A percentile compares a stretch with the other conserved stretches of the same genome.
Conservation (phyloP, 2,888 invertebrate genomes). For the Timema cristinae region DNA sequence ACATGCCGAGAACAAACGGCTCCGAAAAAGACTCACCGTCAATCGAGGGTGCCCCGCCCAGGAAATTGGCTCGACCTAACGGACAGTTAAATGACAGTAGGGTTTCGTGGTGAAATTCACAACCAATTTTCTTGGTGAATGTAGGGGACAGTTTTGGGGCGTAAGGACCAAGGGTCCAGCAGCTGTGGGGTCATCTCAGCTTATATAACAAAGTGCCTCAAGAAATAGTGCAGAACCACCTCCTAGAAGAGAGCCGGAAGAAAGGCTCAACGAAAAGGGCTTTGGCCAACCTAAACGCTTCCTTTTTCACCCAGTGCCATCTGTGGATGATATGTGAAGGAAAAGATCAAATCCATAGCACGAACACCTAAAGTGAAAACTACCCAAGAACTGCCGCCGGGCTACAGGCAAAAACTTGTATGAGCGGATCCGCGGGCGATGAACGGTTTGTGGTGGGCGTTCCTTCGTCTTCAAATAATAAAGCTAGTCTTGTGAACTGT, state of each 20-base stretch:
- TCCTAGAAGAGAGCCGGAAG: constrained; percentile 55
- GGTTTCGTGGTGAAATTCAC: neutral
- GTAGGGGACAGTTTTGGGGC: constrained; percentile 39
- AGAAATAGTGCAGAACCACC: constrained; percentile 28
- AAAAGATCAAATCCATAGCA: constrained; percentile 56
- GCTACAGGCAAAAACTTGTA: constrained; percentile 52
- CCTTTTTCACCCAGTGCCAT: neutral
- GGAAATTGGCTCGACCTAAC: constrained; percentile 27
- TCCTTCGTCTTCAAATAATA: constrained; percentile 30
- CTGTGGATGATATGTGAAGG: constrained; percentile 48
- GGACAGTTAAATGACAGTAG: constrained; percentile 17
- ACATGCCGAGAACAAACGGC: constrained; percentile 52
- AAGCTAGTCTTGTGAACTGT: constrained; percentile 35
- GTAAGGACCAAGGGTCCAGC: constrained; percentile 28
- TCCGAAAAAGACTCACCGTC: constrained; percentile 46
- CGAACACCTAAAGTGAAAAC: constrained; percentile 65
- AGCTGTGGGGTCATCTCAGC: constrained; percentile 20
- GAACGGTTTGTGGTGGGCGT: constrained; percentile 23
- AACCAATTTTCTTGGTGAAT: constrained; percentile 33
- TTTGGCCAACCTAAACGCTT: constrained; percentile 9
- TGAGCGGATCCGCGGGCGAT: constrained; percentile 47
- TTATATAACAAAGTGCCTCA: constrained; percentile 22
- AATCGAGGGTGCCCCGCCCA: constrained; percentile 35
- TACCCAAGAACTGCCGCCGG: constrained; percentile 75
- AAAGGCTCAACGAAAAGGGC: constrained; percentile 51